Percentiles rank a stretch among this genome's conserved stretches.
These are phyloP conservation scores for Conchocele bisecta DNA, from an alignment of 2,888 invertebrate species.

Conservation along the genomic window DNA sequence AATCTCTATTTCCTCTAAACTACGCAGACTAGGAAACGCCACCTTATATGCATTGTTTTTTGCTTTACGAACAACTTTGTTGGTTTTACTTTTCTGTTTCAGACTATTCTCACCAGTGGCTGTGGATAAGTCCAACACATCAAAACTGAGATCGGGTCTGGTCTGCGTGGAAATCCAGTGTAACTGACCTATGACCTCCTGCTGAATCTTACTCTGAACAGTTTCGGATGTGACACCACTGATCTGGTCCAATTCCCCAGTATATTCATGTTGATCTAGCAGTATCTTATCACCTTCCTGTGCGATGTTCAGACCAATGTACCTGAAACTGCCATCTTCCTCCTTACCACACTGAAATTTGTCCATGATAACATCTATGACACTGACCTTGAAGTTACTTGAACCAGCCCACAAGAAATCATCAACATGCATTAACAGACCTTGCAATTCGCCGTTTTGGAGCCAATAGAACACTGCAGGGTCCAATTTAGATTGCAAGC, in stretches of 20 bases:
- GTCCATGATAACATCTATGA: constrained; percentile 23
- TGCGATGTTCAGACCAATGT: constrained; percentile 42
- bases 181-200: too few species aligned
- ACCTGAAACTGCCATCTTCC: constrained; percentile 32
- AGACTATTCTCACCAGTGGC: too few species aligned
- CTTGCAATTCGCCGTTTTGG: constrained; percentile 10
- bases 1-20: too few species aligned
- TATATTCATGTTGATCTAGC: constrained; percentile 31
- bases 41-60: too few species aligned
- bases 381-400: constrained; percentile 24
- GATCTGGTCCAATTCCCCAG: constrained; percentile 3
- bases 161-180: too few species aligned
- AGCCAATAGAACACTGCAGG: constrained; percentile 53
- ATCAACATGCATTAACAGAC: constrained; percentile 50
- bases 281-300: constrained; percentile 19
- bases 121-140: too few species aligned
- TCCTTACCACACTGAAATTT: constrained; percentile 40
- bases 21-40: too few species aligned
- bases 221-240: too few species aligned
- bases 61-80: too few species aligned
- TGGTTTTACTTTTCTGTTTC: too few species aligned
- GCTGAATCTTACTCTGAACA: too few species aligned
- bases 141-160: too few species aligned
- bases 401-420: constrained; percentile 50
- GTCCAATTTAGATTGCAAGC: constrained; percentile 42